Evolutionary conservation across 2,797 vertebrate species (phyloP), one percentile per base, ranked within the genome.

Genomic region (Peromyscus melanophrys): DNA sequence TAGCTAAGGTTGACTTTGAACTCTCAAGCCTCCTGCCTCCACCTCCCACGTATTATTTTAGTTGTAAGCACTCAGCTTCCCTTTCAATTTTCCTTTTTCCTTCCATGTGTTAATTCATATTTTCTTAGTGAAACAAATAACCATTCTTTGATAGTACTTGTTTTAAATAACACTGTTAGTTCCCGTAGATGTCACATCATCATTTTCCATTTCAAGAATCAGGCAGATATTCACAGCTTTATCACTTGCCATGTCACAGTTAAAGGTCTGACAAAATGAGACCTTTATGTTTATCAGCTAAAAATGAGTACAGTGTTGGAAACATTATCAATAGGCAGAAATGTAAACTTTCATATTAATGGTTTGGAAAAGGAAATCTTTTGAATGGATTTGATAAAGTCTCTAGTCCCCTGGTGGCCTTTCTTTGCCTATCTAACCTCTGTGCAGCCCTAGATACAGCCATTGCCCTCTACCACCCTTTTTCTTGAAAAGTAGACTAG

Each of bases 221-320:
- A 49, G 52, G 25, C 55, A 89, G 73, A n/a, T 83, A 69, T 89
- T 73, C 65, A 95, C 69, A 88, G 93, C 67, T 92, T 92, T 61
- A 65, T 95, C 52, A 84, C 43, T 97, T 86, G 86, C 49, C 34
- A 31, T 21, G 96, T 96, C 76, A 96, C 90, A 95, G 80, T 96
- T 97, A 97, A 96, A 95, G 73, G 0, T 67, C 90, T 94, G 89
- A 97, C 75, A 92, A 95, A 96, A 96, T 96, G 77, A 97, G 89
- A 82, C 31, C 17, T 96, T 96, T 92, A 83, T 98, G 52, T 94
- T 96, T 96, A 69, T 61, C 46, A 93, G 61, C 80, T 93, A 94
- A 89, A 97, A 98, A 96, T 90, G 88, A 83, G 52, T 80, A 40
- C 9, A 67, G 6, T 94, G 49, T 96, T 75, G 3, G 65, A 94